A percentile compares a stretch with the other conserved stretches of the same genome.
phyloP scores from a whole-genome alignment of 2,797 vertebrate genomes.

The Danionella dracula region DNA sequence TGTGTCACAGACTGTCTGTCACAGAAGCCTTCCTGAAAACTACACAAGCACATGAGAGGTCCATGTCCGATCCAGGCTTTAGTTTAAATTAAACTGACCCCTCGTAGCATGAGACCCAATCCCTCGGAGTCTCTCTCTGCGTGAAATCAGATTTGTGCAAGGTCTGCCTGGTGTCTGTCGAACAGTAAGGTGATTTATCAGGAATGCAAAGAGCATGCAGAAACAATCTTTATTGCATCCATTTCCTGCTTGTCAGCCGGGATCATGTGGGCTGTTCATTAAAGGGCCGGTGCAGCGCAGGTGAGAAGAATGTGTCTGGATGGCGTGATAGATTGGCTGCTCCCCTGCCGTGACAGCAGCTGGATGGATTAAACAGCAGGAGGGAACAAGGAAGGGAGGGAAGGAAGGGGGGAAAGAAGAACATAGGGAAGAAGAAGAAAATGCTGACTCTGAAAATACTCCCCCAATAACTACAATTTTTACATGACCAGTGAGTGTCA shows the following conservation, averaged over 20 bases:
- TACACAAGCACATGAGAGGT: constrained; percentile 2
- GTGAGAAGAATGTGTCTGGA: constrained; percentile 99
- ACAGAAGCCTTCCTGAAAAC: background rate
- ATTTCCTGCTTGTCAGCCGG: constrained; percentile 99
- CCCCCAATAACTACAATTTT: constrained; percentile 91
- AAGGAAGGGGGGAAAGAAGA: constrained; percentile 65
- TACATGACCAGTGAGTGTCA: constrained; percentile 90
- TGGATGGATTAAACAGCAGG: constrained; percentile 99
- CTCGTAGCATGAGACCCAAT: constrained; percentile 54
- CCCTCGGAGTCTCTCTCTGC: constrained; percentile 64
- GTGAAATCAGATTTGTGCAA: constrained; percentile 98
- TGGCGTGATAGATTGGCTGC: constrained; percentile 99
- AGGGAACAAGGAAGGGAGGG: constrained; percentile 70
- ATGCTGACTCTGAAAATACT: constrained; percentile 87
- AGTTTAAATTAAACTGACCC: constrained; percentile 31
- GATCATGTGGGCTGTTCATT: constrained; percentile 99
- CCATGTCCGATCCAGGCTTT: background rate
- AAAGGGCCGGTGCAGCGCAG: constrained; percentile 92
- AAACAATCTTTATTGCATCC: constrained; percentile 99
- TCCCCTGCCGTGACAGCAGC: constrained; percentile 98
- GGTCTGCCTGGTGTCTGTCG: constrained; percentile 93
- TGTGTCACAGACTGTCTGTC: constrained; percentile 11
- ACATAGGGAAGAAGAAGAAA: constrained; percentile 79
- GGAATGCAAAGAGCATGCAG: constrained; percentile 99
- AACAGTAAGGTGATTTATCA: constrained; percentile 99